Base-by-base conservation (phyloP, 2,113 vertebrate genomes). In the Lipophrys pholis region DNA sequence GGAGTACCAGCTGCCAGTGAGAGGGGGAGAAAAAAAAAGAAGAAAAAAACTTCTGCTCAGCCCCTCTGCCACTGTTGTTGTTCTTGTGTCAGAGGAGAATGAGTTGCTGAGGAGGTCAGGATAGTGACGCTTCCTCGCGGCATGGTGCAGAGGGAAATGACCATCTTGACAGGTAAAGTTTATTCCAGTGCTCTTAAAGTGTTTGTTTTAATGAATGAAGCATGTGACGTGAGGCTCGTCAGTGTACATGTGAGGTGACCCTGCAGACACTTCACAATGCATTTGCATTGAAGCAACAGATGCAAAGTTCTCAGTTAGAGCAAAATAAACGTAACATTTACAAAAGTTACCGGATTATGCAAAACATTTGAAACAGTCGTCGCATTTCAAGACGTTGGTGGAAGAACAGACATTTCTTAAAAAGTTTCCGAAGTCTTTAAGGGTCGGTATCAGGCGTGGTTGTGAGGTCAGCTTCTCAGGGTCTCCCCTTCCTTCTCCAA, bases 131-230 rank as follows among this genome's bases (percentile, higher is more conserved):
- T 54, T 71, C 54, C 58, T 69, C 57, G 67, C 61, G 67, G 85
- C 71, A 83, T 90, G 80, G 78, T 84, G 61, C 73, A 89, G 80
- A 87, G 84, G 80, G 89, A 92, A 73, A 91, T 93, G 87, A 89
- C 88, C 65, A 79, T 93, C 81, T 78, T 53, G 36, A 80, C 92
- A 93, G 93, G 92, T 94, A 93, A 80, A 64, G 61, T 75, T 53
- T 3, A 5, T 57, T 59, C 38, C 8, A 49, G 57, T 36, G 3
- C 4, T n/a, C 54, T 30, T n/a, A n/a, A n/a, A n/a, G n/a, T n/a
- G n/a, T n/a, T 30, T 30, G 21, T 30, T 30, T 2, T 2, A 4
- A 30, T 4, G 21, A 30, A 30, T 12, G 7, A 39, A 45, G 0
- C 21, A 6, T 15, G 3, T 60, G 17, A 6, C 14, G 3, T 60